Evolutionary conservation across 2,888 invertebrate genomes (phyloP), one percentile per base, ranked within the genome.

Genomic region (Agonopterix subpropinquella): DNA sequence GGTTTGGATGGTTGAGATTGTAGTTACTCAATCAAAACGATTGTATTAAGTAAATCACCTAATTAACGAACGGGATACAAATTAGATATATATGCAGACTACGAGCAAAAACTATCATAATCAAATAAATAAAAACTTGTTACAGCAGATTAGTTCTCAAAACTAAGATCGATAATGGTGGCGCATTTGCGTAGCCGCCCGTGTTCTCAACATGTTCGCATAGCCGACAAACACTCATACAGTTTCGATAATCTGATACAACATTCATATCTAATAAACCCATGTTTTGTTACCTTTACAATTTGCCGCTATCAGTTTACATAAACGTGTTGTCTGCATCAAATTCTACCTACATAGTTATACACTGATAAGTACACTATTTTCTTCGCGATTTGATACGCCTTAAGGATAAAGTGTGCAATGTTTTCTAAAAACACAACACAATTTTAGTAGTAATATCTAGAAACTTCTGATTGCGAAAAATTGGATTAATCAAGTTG

Each of bases 241-340:
- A 67, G 65, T 67, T 64, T 63, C 64, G 73, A 78, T 80, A 80
- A 81, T 80, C 80, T 64, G 73, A 77, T 78, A 80, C 73, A 79
- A 82, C 76, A 77, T 78, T 77, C 76, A 77, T 84, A 86, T 86
- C 85, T 73, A 73, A 79, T 78, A 80, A 81, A 85, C 78, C 71
- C 81, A 69, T 87, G 87, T 86, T 85, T 74, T 78, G 69, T 70
- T 65, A 67, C 77, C 80, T 85, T 87, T 80, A 70, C 72, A 70
- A 67, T 70, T 70, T 64, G 71, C 87, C 87, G 87, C 87, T 88
- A 87, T 88, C 87, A 67, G 67, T 66, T 70, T 70, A 77, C 76
- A 77, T 69, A 73, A 70, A 72, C 70, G 64, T 68, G 74, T 73
- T 70, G 66, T 71, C 72, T 73, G 63, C 70, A 74, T 70, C 72